Percentiles rank a stretch among this genome's conserved stretches.
phyloP scores from a whole-genome alignment of 2,888 invertebrate genomes.

The Podotricha telesiphe region DNA sequence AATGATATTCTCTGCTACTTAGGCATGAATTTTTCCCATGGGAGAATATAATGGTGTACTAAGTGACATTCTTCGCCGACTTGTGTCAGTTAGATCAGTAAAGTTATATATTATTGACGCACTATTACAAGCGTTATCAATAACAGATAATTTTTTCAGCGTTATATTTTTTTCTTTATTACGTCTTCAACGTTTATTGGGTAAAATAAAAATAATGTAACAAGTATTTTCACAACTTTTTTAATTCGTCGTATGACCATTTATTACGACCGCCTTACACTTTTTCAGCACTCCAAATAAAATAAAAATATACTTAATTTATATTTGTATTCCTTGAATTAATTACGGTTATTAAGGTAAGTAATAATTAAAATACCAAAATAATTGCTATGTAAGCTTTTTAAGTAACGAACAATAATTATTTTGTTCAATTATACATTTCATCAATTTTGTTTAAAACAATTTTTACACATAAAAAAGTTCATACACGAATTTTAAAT shows the following conservation, averaged over 20 bases:
- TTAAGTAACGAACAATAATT: too few species aligned
- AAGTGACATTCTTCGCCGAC: not conserved
- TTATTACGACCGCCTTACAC: too few species aligned
- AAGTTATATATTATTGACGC: constrained; percentile 5
- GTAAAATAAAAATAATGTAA: not conserved
- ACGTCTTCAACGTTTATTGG: not conserved
- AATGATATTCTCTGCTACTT: constrained; percentile 3
- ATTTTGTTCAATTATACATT: too few species aligned
- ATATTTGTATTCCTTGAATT: too few species aligned
- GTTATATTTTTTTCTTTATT: not conserved
- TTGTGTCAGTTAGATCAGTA: constrained; percentile 1
- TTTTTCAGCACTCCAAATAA: too few species aligned
- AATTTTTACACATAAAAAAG: not conserved
- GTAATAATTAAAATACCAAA: too few species aligned
- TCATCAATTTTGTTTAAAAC: too few species aligned
- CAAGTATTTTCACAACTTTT: too few species aligned
- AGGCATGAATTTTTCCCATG: not conserved
- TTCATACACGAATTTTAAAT: not conserved
- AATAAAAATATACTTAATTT: too few species aligned
- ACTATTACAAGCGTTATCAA: not conserved
- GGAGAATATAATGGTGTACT: not conserved
- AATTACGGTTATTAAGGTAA: too few species aligned
- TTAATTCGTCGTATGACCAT: too few species aligned
- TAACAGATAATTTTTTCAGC: not conserved
- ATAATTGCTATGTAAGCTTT: too few species aligned